phyloP scores from a whole-genome alignment of 1,140 invertebrate genomes.

The Halictus rubicundus region DNA sequence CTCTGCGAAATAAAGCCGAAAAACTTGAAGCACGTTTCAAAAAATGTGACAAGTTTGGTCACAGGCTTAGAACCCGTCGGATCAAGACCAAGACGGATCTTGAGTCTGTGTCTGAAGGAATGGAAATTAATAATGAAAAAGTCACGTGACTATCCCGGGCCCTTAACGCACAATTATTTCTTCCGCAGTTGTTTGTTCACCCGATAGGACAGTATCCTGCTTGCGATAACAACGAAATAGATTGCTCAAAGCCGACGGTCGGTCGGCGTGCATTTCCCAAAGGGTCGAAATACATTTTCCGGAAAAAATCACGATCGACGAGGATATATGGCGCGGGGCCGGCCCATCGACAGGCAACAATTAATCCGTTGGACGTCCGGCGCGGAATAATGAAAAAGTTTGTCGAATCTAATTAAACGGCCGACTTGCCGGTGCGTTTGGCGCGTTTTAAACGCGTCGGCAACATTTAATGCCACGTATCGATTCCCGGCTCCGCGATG shows the following conservation, averaged over 20 bases:
- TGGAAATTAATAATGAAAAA: too few relatives aligned
- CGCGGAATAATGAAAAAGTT: conserved; percentile 46
- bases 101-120: too few relatives aligned
- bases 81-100: too few relatives aligned
- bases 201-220: too few relatives aligned
- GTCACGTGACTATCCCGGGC: too few relatives aligned
- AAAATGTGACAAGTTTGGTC: too few relatives aligned
- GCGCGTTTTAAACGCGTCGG: conserved; percentile 54
- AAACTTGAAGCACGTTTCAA: too few relatives aligned
- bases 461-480: conserved; percentile 60
- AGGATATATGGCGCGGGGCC: neutral
- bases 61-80: too few relatives aligned
- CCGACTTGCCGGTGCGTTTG: conserved; percentile 13
- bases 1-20: too few relatives aligned
- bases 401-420: conserved; percentile 45
- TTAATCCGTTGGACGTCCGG: neutral
- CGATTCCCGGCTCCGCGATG: conserved; percentile 51
- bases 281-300: neutral
- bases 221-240: neutral
- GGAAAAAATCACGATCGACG: neutral
- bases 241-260: neutral
- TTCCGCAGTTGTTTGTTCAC: too few relatives aligned
- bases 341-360: neutral
- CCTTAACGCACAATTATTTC: too few relatives aligned
- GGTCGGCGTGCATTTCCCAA: neutral